Evolutionary conservation across 2,113 vertebrate genomes (phyloP), one percentile per base, ranked within the genome.

Genomic region (Echinops telfairi): DNA sequence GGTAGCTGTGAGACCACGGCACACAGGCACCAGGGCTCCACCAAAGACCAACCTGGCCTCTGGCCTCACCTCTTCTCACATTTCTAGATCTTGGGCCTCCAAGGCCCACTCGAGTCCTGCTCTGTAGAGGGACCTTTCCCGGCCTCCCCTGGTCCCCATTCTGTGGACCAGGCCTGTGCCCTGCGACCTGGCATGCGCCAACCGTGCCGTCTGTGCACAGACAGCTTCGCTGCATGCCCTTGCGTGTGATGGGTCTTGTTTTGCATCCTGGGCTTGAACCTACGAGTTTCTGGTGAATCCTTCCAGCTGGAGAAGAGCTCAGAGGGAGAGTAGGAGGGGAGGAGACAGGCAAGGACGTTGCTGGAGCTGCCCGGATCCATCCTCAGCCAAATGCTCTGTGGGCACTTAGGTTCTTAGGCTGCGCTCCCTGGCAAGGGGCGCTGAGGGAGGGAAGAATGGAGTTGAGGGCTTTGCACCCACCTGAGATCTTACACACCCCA

Each of bases 201-300:
- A 10, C 47, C 17, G 0, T 17, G 6, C 43, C 15, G 36, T n/a
- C 57, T 66, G 36, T 36, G 8, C 15, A 36, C 20, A 12, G 60
- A 1, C 31, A 17, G 58, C 4, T 22, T 29, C 58, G 38, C 31
- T 93, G 83, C 60, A 29, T 12, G 40, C 71, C 83, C 82, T 88
- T 92, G 70, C 91, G 38, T 79, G 11, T 57, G 29, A 36, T 88
- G 73, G 76, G 3, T 91, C 73, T 88, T 90, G 58, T n/a, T 95
- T 91, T 76, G n/a, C 36, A 64, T 73, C 38, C 4, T 31, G 47
- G 77, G 38, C 36, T 89, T 73, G 75, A 95, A 83, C 82, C 38
- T 66, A 6, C 47, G 14, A 66, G 19, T 38, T 25, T 40, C 40
- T 40, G 40, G 40, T 40, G 40, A 7, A 40, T 40, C 4, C 40